A percentile compares a stretch with the other conserved stretches of the same genome.
These are phyloP conservation scores for Eulithis testata DNA, from an alignment of 2,888 invertebrate genomes.

Conservation along the genomic window DNA sequence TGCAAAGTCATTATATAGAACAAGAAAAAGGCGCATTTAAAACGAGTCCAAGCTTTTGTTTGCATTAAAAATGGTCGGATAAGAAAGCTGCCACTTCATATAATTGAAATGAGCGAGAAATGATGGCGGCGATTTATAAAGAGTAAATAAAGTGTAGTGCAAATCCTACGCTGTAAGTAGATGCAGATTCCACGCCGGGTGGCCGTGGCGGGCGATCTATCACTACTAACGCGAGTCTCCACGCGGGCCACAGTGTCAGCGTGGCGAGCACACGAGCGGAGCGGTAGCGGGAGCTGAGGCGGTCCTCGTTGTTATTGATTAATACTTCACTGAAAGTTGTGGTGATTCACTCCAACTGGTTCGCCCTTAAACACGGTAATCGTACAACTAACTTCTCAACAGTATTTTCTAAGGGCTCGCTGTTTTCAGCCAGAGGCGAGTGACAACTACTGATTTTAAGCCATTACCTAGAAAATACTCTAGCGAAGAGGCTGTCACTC, in stretches of 20 bases:
- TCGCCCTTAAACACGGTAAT: too few relatives aligned
- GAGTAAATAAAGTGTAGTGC: constrained; percentile 68
- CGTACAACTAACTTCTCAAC: too few relatives aligned
- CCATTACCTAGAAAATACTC: too few relatives aligned
- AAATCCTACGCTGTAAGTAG: constrained; percentile 65
- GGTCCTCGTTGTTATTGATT: neutral
- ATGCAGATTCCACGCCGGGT: constrained; percentile 70
- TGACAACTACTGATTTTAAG: too few relatives aligned
- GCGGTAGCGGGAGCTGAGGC: constrained; percentile 5
- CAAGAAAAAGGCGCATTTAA: constrained; percentile 18
- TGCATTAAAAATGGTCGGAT: constrained; percentile 27
- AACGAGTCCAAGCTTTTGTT: constrained; percentile 25
- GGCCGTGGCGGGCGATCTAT: constrained; percentile 71
- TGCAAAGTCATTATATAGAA: constrained; percentile 12
- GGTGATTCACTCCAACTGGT: too few relatives aligned
- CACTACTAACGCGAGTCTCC: constrained; percentile 48
- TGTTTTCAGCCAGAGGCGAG: too few relatives aligned
- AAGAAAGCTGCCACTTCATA: constrained; percentile 37
- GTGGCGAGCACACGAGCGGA: constrained; percentile 14
- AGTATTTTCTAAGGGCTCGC: too few relatives aligned
- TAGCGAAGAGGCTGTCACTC: too few relatives aligned
- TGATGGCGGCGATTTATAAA: constrained; percentile 60
- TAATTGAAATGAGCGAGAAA: constrained; percentile 45
- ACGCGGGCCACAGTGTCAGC: constrained; percentile 27
- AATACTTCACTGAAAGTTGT: too few relatives aligned